Base-by-base conservation (phyloP, 2,888 invertebrate genomes). In the Maniola hyperantus region DNA sequence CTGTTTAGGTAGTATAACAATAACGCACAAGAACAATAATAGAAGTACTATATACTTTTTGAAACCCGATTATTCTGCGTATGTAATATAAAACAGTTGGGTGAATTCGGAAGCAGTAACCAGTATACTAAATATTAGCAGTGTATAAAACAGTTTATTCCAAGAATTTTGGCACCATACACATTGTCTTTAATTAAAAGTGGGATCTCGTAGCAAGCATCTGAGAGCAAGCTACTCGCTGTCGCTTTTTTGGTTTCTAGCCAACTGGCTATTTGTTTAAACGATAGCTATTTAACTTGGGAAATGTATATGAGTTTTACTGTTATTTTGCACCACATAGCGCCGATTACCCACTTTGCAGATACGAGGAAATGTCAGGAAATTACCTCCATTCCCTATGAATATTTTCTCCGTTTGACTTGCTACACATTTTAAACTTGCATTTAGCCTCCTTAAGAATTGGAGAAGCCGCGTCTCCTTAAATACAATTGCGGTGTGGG, bases 181-280 rank as follows among this genome's bases (percentile, higher is more conserved):
- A 69, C 81, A 77, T 77, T 81, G 81, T 78, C 78, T 83, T 83
- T 87, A 88, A 88, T 88, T 87, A 87, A 86, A 85, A 82, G 59
- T 73, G 77, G 84, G 87, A 88, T 89, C 87, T 85, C 84, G 83
- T 81, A 80, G 82, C 81, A 77, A 65, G 64, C 65, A 64, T 69
- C 69, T 71, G 72, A 70, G 70, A 70, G 72, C 69, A 59, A 63
- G 69, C 66, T 46, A 66, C 66, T 69, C 59, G 64, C 78, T 79
- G 73, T 65, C 79, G 75, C 80, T 81, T 79, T 84, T 84, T 88
- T 89, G 89, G 88, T 89, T 80, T 74, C 76, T 74, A 80, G 88
- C 89, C 89, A 89, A 87, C 83, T 80, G 78, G 77, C 77, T 82
- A 80, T 83, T 84, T 83, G 83, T 82, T 73, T 79, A 83, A 84